Evolutionary conservation across 1,140 invertebrate genomes (phyloP), one percentile per base, ranked within the genome.

Genomic region (Pseudobourletiella spinata): DNA sequence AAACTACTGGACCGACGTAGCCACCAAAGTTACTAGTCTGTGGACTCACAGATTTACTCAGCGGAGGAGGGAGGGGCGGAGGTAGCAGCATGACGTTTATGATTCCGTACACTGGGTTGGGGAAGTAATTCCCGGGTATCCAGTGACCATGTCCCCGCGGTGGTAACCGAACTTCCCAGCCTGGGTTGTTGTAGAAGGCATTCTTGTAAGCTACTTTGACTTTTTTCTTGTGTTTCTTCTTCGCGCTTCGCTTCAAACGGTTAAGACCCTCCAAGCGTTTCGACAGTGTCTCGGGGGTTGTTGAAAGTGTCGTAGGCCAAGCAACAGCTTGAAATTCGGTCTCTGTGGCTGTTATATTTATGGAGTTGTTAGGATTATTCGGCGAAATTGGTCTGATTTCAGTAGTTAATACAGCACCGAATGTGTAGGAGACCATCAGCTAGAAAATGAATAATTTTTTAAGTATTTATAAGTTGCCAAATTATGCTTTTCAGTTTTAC

Each of bases 171-270:
- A 6, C 20, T 3, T 3, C 4, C 52, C 52, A 55, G 3, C 52
- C 52, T 3, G 52, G 52, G 39, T 55, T 55, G 3, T 18, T 18
- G 52, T 55, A 55, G 29, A 55, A 55, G 11, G 52, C 18, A 11
- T 4, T 26, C 20, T 35, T 32, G 52, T 55, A 55, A 11, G 3
- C 29, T 4, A 22, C n/a, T 20, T 55, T 55, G 28, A 24, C 14
- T 14, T 35, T 39, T 55, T 6, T 22, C 3, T 20, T n/a, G 3
- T 4, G 50, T 14, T 26, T 24, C 11, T 52, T 52, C 6, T 26
- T 52, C 22, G 6, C 18, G 8, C n/a, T n/a, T 11, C 11, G 11
- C n/a, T 39, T n/a, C 11, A n/a, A 11, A n/a, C 35, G 35, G 35
- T 11, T 11, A n/a, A 39, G 11, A 11, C n/a, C 35, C 35, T 11